Base-by-base conservation (phyloP, 1,140 invertebrate genomes). In the Aphis craccivora region DNA sequence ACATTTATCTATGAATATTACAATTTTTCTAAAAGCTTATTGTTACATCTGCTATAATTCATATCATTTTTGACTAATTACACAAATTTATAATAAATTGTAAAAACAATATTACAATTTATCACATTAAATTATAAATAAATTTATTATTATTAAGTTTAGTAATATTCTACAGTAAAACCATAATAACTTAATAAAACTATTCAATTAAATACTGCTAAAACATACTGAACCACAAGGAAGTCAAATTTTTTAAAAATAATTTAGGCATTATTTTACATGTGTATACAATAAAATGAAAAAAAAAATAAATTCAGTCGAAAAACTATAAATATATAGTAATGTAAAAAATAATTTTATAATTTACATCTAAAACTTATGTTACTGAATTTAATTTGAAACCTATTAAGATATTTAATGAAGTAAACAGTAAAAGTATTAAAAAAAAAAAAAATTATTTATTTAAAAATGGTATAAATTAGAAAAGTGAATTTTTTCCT, bases 21-120 rank as follows among this genome's bases (percentile, higher is more conserved):
- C n/a, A 87, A 53, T 89, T 89, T 89, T 89, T 89, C 87, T 89
- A 89, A 89, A 89, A 37, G 22, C 48, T 89, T 45, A 45, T 45
- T 11, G 18, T 51, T 88, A 48, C 45, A 43, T 35, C 6, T 43
- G 8, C n/a, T 88, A 45, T 86, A 23, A 86, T 45, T 45, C 14
- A 43, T 45, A 86, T 43, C 11, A 86, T 45, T 76, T 76, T 76
- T n/a, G 11, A 76, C 60, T n/a, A 18, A 83, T 6, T 43, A 43
- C 22, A 84, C 40, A 84, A 2, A 43, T 86, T 86, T 86, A 45
- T 14, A 30, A 86, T 84, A 30, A 45, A 87, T 30, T 45, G 3
- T 30, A 45, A 45, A 45, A 11, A 87, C n/a, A 84, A 84, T n/a
- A 87, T 86, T n/a, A 86, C 14, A 45, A 45, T 87, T 87, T 87